These are phyloP conservation scores for Mesorhabditis sp. DNA, from an alignment of 2,888 invertebrate genomes.

Conservation along the genomic window DNA sequence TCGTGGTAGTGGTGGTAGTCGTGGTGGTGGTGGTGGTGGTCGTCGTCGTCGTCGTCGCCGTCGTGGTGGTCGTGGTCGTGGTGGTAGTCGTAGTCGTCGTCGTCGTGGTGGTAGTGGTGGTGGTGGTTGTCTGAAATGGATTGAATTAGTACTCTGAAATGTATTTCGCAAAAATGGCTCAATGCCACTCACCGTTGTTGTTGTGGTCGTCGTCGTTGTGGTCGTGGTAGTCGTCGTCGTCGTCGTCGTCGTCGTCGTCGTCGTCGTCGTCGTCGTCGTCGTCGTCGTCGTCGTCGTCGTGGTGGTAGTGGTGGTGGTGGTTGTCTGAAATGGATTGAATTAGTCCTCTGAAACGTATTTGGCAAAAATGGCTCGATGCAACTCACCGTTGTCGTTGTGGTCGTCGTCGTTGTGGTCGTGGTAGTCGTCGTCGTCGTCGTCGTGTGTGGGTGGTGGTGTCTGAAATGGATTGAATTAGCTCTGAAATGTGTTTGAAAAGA, in stretches of 20 bases:
- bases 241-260: neutral
- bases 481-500: neutral
- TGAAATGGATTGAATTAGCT: neutral
- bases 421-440: constrained; percentile 3
- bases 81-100: neutral
- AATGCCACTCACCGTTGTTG: no score
- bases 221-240: neutral
- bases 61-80: neutral
- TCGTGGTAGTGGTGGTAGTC: neutral
- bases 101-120: neutral
- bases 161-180: no score
- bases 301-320: neutral
- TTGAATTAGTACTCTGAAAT: neutral
- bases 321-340: no score
- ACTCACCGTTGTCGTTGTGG: neutral
- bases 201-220: neutral
- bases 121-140: neutral
- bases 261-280: neutral
- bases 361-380: no score
- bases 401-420: neutral
- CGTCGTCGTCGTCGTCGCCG: neutral
- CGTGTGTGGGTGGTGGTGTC: neutral
- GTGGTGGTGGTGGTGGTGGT: neutral
- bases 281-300: neutral
- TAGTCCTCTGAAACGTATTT: no score